Evolutionary conservation across 1,140 invertebrate genomes (phyloP).

Genomic region (Drosophila azteca): DNA sequence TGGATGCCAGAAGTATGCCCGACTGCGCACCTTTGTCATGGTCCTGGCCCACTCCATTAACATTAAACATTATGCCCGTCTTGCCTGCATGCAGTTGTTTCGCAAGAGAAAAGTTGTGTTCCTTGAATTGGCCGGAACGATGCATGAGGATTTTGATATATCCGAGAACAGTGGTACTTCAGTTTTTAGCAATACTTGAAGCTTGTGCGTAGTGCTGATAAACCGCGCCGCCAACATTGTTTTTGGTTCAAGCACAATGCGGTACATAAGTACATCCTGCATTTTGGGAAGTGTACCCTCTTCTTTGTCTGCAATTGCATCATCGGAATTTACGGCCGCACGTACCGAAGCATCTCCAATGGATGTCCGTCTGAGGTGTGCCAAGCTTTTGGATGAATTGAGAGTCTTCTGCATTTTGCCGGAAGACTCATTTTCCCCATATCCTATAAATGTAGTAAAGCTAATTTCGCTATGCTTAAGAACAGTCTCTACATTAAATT

Average conservation of each 20-base stretch:
- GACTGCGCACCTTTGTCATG: constrained; percentile 84
- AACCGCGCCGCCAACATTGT: constrained; percentile 47
- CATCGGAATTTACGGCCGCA: not conserved
- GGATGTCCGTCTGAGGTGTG: no score
- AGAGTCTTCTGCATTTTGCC: not conserved
- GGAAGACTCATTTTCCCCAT: not conserved
- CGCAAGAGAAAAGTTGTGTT: constrained; percentile 37
- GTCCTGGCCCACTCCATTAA: no score
- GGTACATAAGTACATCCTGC: constrained; percentile 32
- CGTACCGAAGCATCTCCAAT: no score
- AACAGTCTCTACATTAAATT: not conserved
- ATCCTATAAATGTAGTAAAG: not conserved
- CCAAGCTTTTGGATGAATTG: no score
- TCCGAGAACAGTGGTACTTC: not conserved
- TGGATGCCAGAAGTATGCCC: constrained; percentile 86
- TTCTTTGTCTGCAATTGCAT: no score
- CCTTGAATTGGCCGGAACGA: not conserved
- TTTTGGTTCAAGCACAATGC: constrained; percentile 16
- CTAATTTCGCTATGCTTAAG: not conserved
- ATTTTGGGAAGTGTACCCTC: not conserved
- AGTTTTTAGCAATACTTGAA: constrained; percentile 24
- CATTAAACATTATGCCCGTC: constrained; percentile 38
- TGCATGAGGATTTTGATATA: constrained; percentile 16
- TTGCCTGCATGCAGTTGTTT: constrained; percentile 25
- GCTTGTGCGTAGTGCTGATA: constrained; percentile 5